These are phyloP conservation scores for Teleogryllus oceanicus DNA, from an alignment of 2,888 invertebrate species.

Conservation along the genomic window DNA sequence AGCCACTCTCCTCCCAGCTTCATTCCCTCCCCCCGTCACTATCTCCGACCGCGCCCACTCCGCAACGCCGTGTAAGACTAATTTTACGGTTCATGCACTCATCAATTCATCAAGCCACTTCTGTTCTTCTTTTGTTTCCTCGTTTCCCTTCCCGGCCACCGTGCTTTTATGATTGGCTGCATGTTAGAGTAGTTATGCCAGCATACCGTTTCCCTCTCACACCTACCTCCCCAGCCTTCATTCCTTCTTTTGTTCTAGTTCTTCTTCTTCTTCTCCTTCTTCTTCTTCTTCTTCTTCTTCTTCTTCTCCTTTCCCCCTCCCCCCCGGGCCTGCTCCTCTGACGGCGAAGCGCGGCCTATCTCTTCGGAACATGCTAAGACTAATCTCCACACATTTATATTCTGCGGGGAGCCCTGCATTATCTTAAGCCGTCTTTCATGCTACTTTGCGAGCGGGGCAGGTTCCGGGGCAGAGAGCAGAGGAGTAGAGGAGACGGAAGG, in stretches of 20 bases:
- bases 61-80: constrained; percentile 36
- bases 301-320: constrained; percentile 4
- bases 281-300: not conserved
- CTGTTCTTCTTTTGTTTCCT: constrained; percentile 18
- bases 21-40: not conserved
- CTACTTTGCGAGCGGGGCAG: constrained; percentile 6
- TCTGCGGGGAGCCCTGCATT: constrained; percentile 18
- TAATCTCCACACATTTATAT: constrained; percentile 36
- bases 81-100: constrained; percentile 43
- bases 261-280: constrained; percentile 11
- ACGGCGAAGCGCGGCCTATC: constrained; percentile 9
- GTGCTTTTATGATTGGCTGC: not conserved
- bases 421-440: constrained; percentile 18
- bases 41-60: not conserved
- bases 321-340: not conserved
- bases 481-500: too few species aligned
- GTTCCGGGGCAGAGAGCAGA: not conserved
- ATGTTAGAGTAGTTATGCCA: not conserved
- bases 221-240: not conserved
- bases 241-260: not conserved
- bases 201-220: not conserved
- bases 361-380: constrained; percentile 30
- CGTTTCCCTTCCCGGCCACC: not conserved
- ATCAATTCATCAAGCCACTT: constrained; percentile 42
- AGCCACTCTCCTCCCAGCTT: too few species aligned